Conservation (phyloP, 2,888 invertebrate genomes). For the Osedax frankpressi region DNA sequence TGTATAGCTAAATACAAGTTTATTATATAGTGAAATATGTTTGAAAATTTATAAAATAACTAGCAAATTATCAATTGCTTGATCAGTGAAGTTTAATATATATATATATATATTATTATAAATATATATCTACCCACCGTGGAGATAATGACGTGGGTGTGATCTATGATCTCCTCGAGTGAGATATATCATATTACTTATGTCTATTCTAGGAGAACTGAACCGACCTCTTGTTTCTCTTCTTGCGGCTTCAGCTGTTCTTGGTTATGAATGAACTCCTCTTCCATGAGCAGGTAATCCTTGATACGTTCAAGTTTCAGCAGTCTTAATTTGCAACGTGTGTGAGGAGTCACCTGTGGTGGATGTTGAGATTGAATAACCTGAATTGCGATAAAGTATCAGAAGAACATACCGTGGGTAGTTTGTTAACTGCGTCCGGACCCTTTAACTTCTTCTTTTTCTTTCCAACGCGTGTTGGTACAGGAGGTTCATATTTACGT, state of each 20-base stretch:
- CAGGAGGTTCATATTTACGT: slow-evolving; percentile 96
- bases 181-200: too few species aligned
- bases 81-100: too few species aligned
- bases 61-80: too few species aligned
- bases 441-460: slow-evolving; percentile 80
- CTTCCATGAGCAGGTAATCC: slow-evolving; percentile 96
- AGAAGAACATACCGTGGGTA: slow-evolving; percentile 57
- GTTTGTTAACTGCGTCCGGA: slow-evolving; percentile 90
- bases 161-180: too few species aligned
- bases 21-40: too few species aligned
- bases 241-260: slow-evolving; percentile 96
- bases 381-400: too few species aligned
- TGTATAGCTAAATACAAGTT: too few species aligned
- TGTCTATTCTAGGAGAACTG: too few species aligned
- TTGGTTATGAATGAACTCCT: slow-evolving; percentile 95
- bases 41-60: too few species aligned
- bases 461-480: slow-evolving; percentile 97
- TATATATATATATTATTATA: too few species aligned
- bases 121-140: too few species aligned
- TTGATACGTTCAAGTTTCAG: slow-evolving; percentile 92
- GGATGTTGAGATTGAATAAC: not conserved
- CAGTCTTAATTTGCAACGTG: slow-evolving; percentile 83
- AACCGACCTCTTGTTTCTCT: slow-evolving; percentile 86
- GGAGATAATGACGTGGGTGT: too few species aligned
- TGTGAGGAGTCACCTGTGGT: slow-evolving; percentile 76